Conservation (phyloP, 92 coral and sea anemone genomes). For the Blastomussa wellsi region DNA sequence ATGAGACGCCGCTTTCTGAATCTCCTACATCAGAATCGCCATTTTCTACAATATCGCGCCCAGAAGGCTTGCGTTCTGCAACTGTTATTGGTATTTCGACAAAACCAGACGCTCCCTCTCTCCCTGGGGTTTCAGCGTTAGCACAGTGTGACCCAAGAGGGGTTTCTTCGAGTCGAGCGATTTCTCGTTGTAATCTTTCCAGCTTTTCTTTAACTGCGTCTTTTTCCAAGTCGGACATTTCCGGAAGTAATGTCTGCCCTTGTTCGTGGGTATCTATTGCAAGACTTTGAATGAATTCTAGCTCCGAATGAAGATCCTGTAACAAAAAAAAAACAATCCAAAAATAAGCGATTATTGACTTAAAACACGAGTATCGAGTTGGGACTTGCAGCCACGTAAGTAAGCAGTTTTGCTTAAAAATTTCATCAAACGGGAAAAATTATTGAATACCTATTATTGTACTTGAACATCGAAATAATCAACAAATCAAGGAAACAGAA, state of each 20-base stretch:
- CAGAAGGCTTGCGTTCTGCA: neutral
- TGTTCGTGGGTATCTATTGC: constrained; percentile 51
- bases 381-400: neutral
- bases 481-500: neutral
- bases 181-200: constrained; percentile 44
- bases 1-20: constrained; percentile 87
- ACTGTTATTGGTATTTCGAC: constrained; percentile 3
- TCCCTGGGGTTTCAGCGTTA: neutral
- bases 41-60: constrained; percentile 25
- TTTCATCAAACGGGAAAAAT: neutral
- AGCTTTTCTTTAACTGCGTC: constrained; percentile 54
- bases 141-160: neutral
- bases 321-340: constrained; percentile 1
- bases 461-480: neutral
- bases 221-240: constrained; percentile 54
- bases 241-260: constrained; percentile 42
- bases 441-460: neutral
- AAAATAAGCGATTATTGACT: neutral
- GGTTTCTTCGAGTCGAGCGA: constrained; percentile 11
- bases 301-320: constrained; percentile 73
- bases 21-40: constrained; percentile 80
- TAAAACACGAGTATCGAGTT: neutral
- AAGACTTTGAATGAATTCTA: constrained; percentile 68
- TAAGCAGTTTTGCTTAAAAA: neutral
- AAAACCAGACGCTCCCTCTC: constrained; percentile 17